phyloP scores from a whole-genome alignment of 2,888 invertebrate species.

The Rhyacophila evoluta region DNA sequence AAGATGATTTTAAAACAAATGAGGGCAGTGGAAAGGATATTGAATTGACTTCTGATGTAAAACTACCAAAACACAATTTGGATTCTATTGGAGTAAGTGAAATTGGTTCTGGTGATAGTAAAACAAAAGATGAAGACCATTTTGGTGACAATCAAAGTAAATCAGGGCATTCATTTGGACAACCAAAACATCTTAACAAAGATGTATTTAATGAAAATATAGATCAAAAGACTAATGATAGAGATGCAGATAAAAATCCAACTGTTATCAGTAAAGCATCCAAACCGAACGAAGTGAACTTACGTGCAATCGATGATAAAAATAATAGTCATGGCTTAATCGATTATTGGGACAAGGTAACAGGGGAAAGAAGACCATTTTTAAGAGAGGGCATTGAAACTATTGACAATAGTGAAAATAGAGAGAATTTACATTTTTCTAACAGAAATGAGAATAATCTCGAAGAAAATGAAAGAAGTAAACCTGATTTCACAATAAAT shows the following conservation, averaged over 20 bases:
- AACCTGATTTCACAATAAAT: slow-evolving; percentile 27
- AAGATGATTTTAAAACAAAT: slow-evolving; percentile 47
- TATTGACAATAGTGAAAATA: neutral
- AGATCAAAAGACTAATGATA: neutral
- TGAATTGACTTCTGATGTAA: neutral
- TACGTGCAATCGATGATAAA: neutral
- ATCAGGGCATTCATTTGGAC: neutral
- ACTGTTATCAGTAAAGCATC: neutral
- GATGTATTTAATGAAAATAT: neutral
- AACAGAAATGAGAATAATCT: slow-evolving; percentile 5
- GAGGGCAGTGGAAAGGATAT: neutral
- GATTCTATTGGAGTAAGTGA: neutral
- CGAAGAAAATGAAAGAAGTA: neutral
- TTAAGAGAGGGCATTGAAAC: neutral
- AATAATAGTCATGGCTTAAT: neutral
- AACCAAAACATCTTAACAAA: neutral
- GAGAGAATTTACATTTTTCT: neutral
- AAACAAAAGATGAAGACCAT: neutral
- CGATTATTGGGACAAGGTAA: neutral
- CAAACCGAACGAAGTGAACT: neutral
- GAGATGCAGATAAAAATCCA: neutral
- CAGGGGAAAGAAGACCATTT: neutral
- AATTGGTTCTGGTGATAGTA: neutral
- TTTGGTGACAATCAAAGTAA: neutral
- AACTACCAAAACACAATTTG: neutral